Evolutionary conservation across 1,140 invertebrate species (phyloP), one percentile per base, ranked within the genome.

Genomic region (Papilio helenus): DNA sequence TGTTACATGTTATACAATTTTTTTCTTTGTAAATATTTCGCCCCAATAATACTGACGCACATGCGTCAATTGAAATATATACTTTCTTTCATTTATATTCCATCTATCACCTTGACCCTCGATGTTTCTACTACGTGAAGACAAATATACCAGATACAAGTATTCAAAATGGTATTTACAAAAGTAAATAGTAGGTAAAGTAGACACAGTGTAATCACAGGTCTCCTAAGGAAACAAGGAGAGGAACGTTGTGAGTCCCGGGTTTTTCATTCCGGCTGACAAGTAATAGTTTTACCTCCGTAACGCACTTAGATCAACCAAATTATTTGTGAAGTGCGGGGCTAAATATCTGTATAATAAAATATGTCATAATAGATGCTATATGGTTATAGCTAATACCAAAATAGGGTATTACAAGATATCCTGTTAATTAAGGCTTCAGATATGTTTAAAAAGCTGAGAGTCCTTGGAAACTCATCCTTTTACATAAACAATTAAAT

Each of bases 11-110:
- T 90, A 91, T 84, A 90, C 82, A 65, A 26, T 77, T 76, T 86
- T 90, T 92, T 93, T 88, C 90, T 92, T 92, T 94, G 92, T 93
- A 94, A 93, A 94, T 94, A 93, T 90, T 94, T 90, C 87, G 82
- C 90, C 88, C 88, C 86, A 94, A 93, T 92, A 89, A 92, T 92
- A 92, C 87, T 81, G 88, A 87, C 87, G 90, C 90, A 77, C 79
- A 84, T 83, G 90, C 91, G 88, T 92, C 88, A 88, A 85, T 87
- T 82, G 85, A 88, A 83, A 58, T 84, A 82, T 80, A 73, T 81
- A 65, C 34, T 80, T 23, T 85, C 80, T 88, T 90, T 90, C 84
- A 87, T 86, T 89, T 84, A 79, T 76, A 68, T 68, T 68, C 14
- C 14, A 20, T 20, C n/a, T n/a, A 20, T 20, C 18, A 18, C 51